These are phyloP conservation scores for Caradrina kadenii DNA, from an alignment of 2,888 invertebrate genomes.

Conservation along the genomic window DNA sequence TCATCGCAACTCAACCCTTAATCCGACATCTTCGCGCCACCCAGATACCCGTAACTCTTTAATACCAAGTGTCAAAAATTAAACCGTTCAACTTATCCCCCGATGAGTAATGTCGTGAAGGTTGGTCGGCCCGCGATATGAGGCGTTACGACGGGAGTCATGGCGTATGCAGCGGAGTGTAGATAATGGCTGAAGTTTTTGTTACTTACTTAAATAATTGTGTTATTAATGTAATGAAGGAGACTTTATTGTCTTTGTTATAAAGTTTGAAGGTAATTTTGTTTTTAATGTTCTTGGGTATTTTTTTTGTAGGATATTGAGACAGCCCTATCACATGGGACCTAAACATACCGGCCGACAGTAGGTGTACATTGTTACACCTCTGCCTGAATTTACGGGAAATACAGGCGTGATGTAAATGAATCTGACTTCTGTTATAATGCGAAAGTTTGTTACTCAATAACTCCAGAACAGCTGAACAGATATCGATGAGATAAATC, in stretches of 20 bases:
- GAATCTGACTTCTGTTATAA: too few relatives aligned
- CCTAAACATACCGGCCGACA: too few relatives aligned
- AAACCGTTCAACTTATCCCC: conserved; percentile 72
- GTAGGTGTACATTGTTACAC: too few relatives aligned
- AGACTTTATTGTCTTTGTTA: conserved; percentile 37
- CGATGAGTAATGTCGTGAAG: conserved; percentile 72
- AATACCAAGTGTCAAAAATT: conserved; percentile 82
- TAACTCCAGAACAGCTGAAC: too few relatives aligned
- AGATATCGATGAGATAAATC: too few relatives aligned
- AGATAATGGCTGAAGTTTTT: conserved; percentile 56
- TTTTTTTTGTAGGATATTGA: too few relatives aligned
- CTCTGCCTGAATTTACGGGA: too few relatives aligned
- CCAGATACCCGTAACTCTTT: conserved; percentile 61
- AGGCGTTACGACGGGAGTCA: conserved; percentile 57
- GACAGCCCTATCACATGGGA: too few relatives aligned
- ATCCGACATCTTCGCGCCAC: not conserved
- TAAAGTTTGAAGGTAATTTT: conserved; percentile 26
- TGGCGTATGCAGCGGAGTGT: conserved; percentile 44
- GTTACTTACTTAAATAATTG: conserved; percentile 53
- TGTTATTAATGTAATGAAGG: conserved; percentile 55
- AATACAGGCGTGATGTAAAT: too few relatives aligned
- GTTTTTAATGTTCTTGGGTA: conserved; percentile 32
- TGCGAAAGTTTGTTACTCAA: too few relatives aligned
- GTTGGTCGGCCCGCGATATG: conserved; percentile 57
- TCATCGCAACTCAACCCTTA: not conserved